Base-by-base conservation (phyloP, 2,888 invertebrate species). In the Papilio demoleus region DNA sequence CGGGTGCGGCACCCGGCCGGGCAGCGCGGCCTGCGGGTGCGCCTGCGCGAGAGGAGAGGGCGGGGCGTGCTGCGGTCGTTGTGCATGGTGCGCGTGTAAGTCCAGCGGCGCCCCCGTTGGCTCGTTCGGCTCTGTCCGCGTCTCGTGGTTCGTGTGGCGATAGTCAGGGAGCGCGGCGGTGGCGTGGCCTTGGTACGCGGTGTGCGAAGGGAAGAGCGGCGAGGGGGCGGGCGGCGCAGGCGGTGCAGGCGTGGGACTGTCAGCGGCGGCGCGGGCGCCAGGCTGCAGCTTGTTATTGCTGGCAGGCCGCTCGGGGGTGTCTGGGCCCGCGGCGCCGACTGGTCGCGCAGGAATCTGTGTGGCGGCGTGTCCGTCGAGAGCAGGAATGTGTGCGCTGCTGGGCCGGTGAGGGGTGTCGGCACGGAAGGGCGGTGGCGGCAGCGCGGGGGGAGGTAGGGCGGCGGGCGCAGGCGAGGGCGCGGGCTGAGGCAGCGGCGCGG, bases 381-480 rank as follows among this genome's bases (percentile, higher is more conserved):
- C 80, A 59, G 92, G 89, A 74, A 91, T 91, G 82, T 90, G 89
- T 17, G 91, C 91, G 72, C 88, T 84, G 78, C 82, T 88, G 71
- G 87, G 79, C 34, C 90, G 83, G 74, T 88, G 88, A 45, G 89
- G 89, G 17, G 89, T 86, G 78, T 90, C 90, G 76, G 88, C 88
- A 85, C 94, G 93, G 86, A 94, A 94, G 75, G 94, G 94, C 77
- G 94, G 94, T 77, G 94, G 94, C 73, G 94, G 94, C 75, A 94
- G 91, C 75, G 94, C 94, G 77, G 94, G 94, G 77, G 94, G 94
- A 72, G 95, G 94, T 77, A 94, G 90, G 75, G 94, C 93, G 78
- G 95, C 95, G 78, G 95, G 95, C 80, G 96, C 95, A 77, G 95
- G 95, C 78, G 95, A 95, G 34, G 95, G 95, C 75, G 94, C 93